Evolutionary conservation across 2,797 vertebrate species (phyloP).

Genomic region (Smutsia temminckii): DNA sequence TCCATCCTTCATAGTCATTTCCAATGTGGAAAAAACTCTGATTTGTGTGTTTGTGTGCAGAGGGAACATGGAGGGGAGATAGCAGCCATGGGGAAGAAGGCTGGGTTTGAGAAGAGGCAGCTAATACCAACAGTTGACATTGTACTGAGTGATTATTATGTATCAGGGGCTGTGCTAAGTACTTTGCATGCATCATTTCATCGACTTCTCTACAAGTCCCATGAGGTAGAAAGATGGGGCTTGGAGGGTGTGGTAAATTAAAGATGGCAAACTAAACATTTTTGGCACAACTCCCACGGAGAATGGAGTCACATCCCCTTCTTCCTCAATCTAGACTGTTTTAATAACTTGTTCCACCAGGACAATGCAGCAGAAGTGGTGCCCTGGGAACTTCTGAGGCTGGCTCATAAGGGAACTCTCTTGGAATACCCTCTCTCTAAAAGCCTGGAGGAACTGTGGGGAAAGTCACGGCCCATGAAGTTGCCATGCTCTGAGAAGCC

Average conservation of each 20-base stretch:
- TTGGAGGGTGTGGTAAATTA: not conserved
- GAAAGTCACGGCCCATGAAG: not conserved
- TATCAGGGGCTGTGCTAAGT: not conserved
- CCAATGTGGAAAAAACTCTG: not conserved
- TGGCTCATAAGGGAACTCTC: not conserved
- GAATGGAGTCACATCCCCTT: not conserved
- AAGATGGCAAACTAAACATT: not conserved
- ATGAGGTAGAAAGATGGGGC: not conserved
- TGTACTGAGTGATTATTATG: not conserved
- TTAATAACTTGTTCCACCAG: not conserved
- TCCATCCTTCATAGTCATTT: not conserved
- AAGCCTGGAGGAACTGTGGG: not conserved
- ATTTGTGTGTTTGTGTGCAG: not conserved
- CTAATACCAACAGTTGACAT: not conserved
- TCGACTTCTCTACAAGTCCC: not conserved
- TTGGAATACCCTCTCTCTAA: not conserved
- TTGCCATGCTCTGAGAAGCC: not conserved
- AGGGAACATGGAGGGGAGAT: not conserved
- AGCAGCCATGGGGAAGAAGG: not conserved
- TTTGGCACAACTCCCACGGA: not conserved
- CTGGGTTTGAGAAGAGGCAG: not conserved
- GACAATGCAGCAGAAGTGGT: not conserved
- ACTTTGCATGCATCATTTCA: not conserved
- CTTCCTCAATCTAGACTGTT: not conserved
- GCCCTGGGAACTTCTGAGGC: not conserved